phyloP scores from a whole-genome alignment of 2,113 vertebrate genomes.

The Eira barbara region DNA sequence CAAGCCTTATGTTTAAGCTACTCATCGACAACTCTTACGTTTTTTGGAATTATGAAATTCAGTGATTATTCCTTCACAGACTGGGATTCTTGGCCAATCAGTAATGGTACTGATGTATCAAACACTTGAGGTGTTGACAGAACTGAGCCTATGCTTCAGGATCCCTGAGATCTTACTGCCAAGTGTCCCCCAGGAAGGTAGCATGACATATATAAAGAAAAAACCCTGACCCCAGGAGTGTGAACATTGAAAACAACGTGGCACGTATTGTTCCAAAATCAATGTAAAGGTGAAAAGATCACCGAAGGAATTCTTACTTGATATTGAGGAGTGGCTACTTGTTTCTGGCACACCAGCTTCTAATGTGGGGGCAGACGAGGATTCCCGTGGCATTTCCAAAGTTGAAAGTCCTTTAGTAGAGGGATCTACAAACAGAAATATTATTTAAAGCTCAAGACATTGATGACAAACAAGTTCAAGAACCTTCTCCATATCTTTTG shows the following conservation, averaged over 20 bases:
- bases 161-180: background rate
- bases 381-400: constrained; percentile 95
- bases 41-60: constrained; percentile 31
- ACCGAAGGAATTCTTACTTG: constrained; percentile 87
- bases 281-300: background rate
- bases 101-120: background rate
- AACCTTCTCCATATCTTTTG: background rate
- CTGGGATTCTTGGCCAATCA: constrained; percentile 20
- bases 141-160: background rate
- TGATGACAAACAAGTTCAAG: background rate
- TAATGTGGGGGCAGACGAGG: constrained; percentile 94
- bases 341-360: constrained; percentile 94
- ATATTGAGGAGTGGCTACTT: constrained; percentile 94
- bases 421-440: constrained; percentile 87
- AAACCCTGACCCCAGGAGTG: background rate
- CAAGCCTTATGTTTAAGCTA: background rate
- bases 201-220: background rate
- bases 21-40: background rate
- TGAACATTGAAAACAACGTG: constrained; percentile 22
- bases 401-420: constrained; percentile 91
- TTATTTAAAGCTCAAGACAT: constrained; percentile 30
- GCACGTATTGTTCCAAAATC: background rate
- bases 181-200: background rate
- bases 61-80: constrained; percentile 37
- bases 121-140: background rate